These are phyloP conservation scores for Cheilosia urbana DNA, from an alignment of 2,888 invertebrate species.

Conservation along the genomic window DNA sequence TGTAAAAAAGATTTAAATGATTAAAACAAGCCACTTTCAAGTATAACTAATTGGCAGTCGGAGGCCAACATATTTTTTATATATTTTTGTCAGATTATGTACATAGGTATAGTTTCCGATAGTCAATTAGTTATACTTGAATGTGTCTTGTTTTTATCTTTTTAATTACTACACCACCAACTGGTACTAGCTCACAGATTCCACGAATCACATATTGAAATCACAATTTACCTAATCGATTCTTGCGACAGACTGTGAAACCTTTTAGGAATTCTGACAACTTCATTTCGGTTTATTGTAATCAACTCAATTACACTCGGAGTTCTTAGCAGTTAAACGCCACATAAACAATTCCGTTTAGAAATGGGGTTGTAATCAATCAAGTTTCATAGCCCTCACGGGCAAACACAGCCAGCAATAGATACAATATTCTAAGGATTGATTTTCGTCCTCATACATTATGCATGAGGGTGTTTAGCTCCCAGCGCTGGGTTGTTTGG, in stretches of 20 bases:
- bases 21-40: no score
- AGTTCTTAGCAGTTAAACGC: constrained; percentile 61
- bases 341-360: constrained; percentile 72
- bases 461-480: constrained; percentile 69
- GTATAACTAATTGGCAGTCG: no score
- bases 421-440: constrained; percentile 62
- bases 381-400: constrained; percentile 67
- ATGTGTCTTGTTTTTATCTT: no score
- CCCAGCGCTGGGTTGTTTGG: constrained; percentile 27
- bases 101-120: no score
- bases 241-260: constrained; percentile 1
- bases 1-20: no score
- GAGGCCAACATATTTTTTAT: no score
- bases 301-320: constrained; percentile 68
- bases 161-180: neutral
- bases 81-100: no score
- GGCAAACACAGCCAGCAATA: constrained; percentile 47
- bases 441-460: constrained; percentile 62
- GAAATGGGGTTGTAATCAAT: constrained; percentile 67
- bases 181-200: neutral
- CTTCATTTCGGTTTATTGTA: constrained; percentile 55
- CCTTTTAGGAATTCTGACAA: constrained; percentile 25
- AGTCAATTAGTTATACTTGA: no score
- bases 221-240: constrained; percentile 3
- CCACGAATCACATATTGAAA: neutral